Evolutionary conservation across 2,888 invertebrate genomes (phyloP), one percentile per base, ranked within the genome.

Genomic region (Liodrosophila aerea): DNA sequence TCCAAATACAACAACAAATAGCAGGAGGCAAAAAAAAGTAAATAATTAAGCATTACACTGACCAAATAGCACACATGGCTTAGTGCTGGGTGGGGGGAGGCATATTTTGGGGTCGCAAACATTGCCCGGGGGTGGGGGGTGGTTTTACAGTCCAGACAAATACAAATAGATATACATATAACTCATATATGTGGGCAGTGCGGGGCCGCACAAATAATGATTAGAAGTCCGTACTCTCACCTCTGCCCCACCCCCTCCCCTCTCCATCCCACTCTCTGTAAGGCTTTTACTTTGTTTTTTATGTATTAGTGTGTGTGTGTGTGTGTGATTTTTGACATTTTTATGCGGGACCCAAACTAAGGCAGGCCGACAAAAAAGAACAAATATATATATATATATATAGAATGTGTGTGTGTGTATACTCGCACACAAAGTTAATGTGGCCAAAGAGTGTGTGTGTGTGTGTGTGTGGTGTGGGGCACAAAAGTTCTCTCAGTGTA

Each of bases 21-120:
- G 9, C 9, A 15, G 7, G 4, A 9, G 15, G 12, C 7, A 13
- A 31, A 53, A 72, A 71, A 71, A 85, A 81, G 86, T 86, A 81
- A 81, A 81, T 81, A 81, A 81, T 81, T 81, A 81, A 81, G 81
- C 86, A 81, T 81, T 81, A 81, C 85, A 81, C 85, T 86, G 86
- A 86, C 81, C 81, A 81, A 81, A 81, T 81, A 81, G 62, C 66
- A 76, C 41, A 59, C 41, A 43, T 34, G 39, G 50, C 18, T 36
- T n/a, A 15, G 11, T 12, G 7, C 4, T 18, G 5, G 12, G 12
- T 2, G 29, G 18, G 11, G 13, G 16, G 29, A 7, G 22, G 22
- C 3, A 4, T 22, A 22, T 22, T 22, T 22, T 43, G 37, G 33
- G 46, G 18, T 16, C n/a, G 12, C 22, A 36, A 15, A 39, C 18